Conservation (phyloP, 2,113 vertebrate species). For the Ornithorhynchus anatinus region DNA sequence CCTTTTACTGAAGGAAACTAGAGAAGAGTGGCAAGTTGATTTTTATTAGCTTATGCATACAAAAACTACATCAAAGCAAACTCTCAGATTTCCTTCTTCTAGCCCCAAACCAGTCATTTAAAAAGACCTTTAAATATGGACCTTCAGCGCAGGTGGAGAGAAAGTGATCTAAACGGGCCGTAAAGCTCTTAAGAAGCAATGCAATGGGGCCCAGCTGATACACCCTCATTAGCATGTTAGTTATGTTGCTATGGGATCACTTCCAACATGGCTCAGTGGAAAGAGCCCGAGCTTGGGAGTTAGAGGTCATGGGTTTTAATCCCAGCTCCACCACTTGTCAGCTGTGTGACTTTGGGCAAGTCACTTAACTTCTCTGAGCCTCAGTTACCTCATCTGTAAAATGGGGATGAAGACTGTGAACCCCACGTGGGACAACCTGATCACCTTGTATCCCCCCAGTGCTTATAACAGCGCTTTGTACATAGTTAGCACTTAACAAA, state of each 20-base stretch:
- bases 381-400: no score
- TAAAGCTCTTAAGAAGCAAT: conserved; percentile 42
- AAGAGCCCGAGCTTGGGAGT: no score
- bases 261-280: conserved; percentile 35
- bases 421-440: no score
- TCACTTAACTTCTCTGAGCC: no score
- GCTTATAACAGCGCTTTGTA: no score
- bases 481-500: no score
- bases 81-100: conserved; percentile 5
- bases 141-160: conserved; percentile 21
- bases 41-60: conserved; percentile 25
- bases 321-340: no score
- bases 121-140: conserved; percentile 29
- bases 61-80: neutral
- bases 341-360: no score
- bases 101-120: conserved; percentile 6
- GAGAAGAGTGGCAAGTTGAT: neutral
- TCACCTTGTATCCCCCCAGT: no score
- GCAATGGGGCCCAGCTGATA: neutral
- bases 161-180: conserved; percentile 33
- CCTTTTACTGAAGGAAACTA: neutral
- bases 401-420: no score
- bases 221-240: conserved; percentile 6
- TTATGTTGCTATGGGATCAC: conserved; percentile 6
- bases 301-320: no score